Percentiles rank a stretch among this genome's conserved stretches.
phyloP scores from a whole-genome alignment of 2,113 vertebrate species.

The Hyperoodon ampullatus region DNA sequence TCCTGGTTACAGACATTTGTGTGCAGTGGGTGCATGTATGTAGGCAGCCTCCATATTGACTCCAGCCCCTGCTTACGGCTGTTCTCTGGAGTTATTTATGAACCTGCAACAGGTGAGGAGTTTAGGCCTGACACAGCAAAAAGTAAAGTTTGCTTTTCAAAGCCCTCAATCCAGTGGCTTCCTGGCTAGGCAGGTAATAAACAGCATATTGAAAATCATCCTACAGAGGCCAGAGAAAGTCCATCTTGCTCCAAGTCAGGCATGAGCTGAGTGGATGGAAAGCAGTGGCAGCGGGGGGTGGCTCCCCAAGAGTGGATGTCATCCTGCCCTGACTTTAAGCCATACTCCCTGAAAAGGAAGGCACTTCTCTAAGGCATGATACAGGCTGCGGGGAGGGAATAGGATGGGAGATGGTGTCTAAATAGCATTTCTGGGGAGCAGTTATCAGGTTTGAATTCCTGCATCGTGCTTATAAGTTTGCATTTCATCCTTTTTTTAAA shows the following conservation, averaged over 20 bases:
- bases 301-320: neutral
- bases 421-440: constrained; percentile 14
- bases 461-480: constrained; percentile 23
- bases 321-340: neutral
- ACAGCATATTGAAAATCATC: constrained; percentile 74
- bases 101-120: neutral
- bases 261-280: constrained; percentile 32
- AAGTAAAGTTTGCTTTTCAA: constrained; percentile 28
- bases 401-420: neutral
- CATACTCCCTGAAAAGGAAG: constrained; percentile 11
- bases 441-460: constrained; percentile 38
- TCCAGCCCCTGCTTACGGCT: neutral
- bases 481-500: neutral
- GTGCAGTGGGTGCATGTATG: rapidly evolving
- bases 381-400: neutral
- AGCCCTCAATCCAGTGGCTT: constrained; percentile 30
- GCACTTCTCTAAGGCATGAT: neutral
- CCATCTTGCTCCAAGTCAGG: constrained; percentile 42
- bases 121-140: neutral
- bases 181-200: constrained; percentile 18
- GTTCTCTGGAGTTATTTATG: neutral
- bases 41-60: neutral
- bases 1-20: rapidly evolving
- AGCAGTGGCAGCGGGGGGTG: neutral
- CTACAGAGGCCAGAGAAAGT: constrained; percentile 27